A percentile compares a stretch with the other conserved stretches of the same genome.
phyloP scores from a whole-genome alignment of 1,140 invertebrate genomes.

The Sinonovacula constricta region DNA sequence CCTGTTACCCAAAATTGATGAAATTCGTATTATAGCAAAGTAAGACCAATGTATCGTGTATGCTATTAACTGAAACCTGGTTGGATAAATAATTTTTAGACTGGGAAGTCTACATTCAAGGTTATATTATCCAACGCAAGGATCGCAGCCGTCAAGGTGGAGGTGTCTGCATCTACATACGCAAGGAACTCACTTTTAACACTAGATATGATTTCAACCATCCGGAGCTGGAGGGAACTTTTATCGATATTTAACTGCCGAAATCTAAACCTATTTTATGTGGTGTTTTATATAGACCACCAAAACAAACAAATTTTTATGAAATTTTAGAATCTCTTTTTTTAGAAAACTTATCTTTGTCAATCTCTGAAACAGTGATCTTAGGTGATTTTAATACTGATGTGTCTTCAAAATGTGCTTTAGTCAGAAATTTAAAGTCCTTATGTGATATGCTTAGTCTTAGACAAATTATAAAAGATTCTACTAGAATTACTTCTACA shows the following conservation, averaged over 20 bases:
- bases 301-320: neutral
- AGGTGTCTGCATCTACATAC: conserved; percentile 18
- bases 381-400: neutral
- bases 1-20: neutral
- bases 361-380: neutral
- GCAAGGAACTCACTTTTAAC: conserved; percentile 11
- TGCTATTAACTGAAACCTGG: neutral
- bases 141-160: neutral
- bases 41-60: neutral
- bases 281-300: conserved; percentile 13
- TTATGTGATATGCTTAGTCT: conserved; percentile 2
- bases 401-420: neutral
- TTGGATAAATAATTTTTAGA: neutral
- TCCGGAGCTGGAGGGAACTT: neutral
- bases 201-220: conserved; percentile 23
- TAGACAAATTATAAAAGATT: conserved; percentile 1
- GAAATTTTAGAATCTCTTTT: neutral
- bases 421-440: neutral
- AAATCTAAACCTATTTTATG: conserved; percentile 17
- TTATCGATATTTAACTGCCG: conserved; percentile 20
- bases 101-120: neutral
- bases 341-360: neutral
- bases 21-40: neutral
- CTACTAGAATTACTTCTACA: neutral
- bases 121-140: neutral